Evolutionary conservation across 2,797 vertebrate species (phyloP), one percentile per base, ranked within the genome.

Genomic region (Artibeus lituratus): DNA sequence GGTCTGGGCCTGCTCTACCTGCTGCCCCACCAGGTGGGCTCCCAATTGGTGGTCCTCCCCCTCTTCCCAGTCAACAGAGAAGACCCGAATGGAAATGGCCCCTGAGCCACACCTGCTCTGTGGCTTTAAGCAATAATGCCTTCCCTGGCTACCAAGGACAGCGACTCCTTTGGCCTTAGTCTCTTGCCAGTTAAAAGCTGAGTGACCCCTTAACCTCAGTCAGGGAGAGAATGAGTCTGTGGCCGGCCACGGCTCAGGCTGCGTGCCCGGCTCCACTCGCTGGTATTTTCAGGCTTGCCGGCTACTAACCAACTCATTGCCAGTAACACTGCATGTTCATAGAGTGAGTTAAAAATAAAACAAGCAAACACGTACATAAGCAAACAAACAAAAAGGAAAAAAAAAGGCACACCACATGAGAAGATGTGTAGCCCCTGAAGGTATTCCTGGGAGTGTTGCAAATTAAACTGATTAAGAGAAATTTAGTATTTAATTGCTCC

Each of bases 401-500:
- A 51, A 80, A 85, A 69, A 83, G 80, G 59, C 74, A 72, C 85
- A 77, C 73, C 72, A 16, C 22, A 47, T 11, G 82, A 39, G 35
- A 10, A 82, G 86, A 77, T 84, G 97, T 92, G 97, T 98, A 96
- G 96, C 97, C 97, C 95, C 94, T 95, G 96, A 97, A 96, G 98
- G 97, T 94, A 55, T 96, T n/a, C 95, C 95, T 96, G 97, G 97
- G 97, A 97, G 98, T 94, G 97, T 98, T 96, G 97, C 97, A 91
- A 97, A 92, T 98, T 97, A 98, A 97, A 97, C 72, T 24, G 95
- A 97, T 97, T 96, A 96, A 97, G 86, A 95, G 90, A 95, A 96
- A 84, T 94, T 96, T 97, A 97, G 98, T 97, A 98, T 98, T 98
- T 98, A 98, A 98, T 98, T 98, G 98, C 98, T 99, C 98, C 98